Base-by-base conservation (phyloP, 2,888 invertebrate genomes). In the Plemyria rubiginata region DNA sequence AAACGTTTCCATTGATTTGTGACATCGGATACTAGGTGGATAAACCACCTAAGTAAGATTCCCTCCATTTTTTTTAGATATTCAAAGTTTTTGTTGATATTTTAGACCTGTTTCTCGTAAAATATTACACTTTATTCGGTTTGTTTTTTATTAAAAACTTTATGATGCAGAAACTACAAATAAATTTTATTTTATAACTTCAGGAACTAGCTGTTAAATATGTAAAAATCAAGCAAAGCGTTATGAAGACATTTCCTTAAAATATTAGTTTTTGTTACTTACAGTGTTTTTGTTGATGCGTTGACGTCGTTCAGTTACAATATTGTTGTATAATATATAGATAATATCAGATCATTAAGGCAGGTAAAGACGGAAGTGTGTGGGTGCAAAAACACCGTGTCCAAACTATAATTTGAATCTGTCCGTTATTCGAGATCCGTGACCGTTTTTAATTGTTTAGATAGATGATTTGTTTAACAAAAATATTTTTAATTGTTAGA, bases 311-410 rank as follows among this genome's bases (percentile, higher is more conserved):
- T 79, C 79, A 79, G 82, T 85, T 85, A 85, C 83, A 86, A 86
- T 86, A 88, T 87, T 85, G 87, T 87, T 87, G 88, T 84, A 86
- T 86, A 89, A 51, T 41, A 52, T 61, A 61, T 52, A 56, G 61
- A 54, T 62, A 62, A 90, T 90, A 90, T 87, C 84, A 83, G 85
- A 86, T 87, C 88, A 90, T 92, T 90, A 91, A 85, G 79, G 79
- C 84, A 84, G 78, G 85, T 83, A 81, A 84, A 88, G 82, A 82
- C 89, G 92, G 92, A 92, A 92, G 86, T 87, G 92, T 90, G 92
- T 92, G 92, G 92, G 92, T 88, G 92, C 92, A 79, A 90, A 90
- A 92, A 82, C 88, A 87, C 90, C 92, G 89, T 88, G 86, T 80
- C 92, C 77, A 92, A 92, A 91, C 86, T 91, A 90, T 92, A 92